Percentiles rank a stretch among this genome's conserved stretches.
Conservation (phyloP, 2,113 vertebrate genomes). For the Phalacrocorax carbo region DNA sequence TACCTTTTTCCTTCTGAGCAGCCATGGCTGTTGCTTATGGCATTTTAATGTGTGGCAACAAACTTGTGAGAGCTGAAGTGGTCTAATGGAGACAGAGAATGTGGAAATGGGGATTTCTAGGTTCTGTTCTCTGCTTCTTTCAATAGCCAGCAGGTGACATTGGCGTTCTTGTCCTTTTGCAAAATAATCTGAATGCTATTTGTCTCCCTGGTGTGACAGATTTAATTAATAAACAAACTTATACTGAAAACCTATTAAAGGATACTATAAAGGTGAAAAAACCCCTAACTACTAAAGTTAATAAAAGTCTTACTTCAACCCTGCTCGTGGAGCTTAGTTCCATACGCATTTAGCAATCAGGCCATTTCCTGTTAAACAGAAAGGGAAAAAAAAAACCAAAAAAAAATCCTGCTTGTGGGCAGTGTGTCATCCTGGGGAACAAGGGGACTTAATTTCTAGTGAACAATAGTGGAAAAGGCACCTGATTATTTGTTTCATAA, state of each 20-base stretch:
- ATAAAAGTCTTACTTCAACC: neutral
- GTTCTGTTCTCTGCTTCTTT: neutral
- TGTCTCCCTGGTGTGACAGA: neutral
- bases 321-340: neutral
- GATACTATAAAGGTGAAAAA: neutral
- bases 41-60: neutral
- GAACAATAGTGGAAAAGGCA: neutral
- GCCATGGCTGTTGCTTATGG: neutral
- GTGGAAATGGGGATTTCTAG: neutral
- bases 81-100: neutral
- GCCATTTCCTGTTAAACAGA: neutral
- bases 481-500: neutral
- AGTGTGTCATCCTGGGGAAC: neutral
- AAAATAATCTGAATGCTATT: neutral
- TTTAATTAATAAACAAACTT: constrained; percentile 7
- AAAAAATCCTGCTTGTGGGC: accelerated
- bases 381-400: neutral
- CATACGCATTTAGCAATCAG: neutral
- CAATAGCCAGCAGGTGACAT: neutral
- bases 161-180: neutral
- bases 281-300: neutral
- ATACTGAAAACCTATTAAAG: neutral
- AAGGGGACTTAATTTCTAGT: neutral
- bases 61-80: neutral
- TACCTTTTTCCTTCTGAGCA: neutral